These are phyloP conservation scores for Saccopteryx bilineata DNA, from an alignment of 2,113 vertebrate genomes.

Conservation along the genomic window DNA sequence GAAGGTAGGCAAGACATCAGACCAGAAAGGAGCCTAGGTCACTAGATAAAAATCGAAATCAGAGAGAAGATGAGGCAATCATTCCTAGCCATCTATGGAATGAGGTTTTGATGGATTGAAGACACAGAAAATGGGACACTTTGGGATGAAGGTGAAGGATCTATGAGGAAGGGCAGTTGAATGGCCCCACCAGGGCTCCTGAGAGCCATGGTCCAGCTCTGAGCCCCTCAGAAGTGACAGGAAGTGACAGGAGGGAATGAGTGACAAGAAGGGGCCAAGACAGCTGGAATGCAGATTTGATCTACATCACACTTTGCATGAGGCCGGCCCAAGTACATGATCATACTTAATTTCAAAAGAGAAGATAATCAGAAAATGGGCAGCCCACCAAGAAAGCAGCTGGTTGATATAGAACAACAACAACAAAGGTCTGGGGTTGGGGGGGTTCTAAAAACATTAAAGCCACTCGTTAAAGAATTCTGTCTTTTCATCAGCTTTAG, in stretches of 20 bases:
- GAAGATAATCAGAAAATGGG: not conserved
- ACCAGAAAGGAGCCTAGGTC: not conserved
- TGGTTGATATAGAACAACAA: not conserved
- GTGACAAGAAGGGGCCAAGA: not conserved
- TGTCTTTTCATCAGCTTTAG: not conserved
- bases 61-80: not conserved
- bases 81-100: not conserved
- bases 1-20: not conserved
- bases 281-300: not conserved
- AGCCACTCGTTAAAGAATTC: conserved; percentile 3
- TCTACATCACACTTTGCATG: not conserved
- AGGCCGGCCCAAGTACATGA: not conserved
- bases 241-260: not conserved
- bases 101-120: not conserved
- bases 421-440: not conserved
- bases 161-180: not conserved
- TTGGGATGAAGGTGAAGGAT: not conserved
- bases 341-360: not conserved
- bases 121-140: not conserved
- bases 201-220: not conserved
- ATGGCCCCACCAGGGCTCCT: not conserved
- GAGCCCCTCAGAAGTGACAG: rapidly evolving
- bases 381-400: not conserved
- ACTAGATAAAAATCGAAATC: not conserved
- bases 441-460: not conserved